Evolutionary conservation across 2,113 vertebrate genomes (phyloP).

Genomic region (Rhinolophus ferrumequinum): DNA sequence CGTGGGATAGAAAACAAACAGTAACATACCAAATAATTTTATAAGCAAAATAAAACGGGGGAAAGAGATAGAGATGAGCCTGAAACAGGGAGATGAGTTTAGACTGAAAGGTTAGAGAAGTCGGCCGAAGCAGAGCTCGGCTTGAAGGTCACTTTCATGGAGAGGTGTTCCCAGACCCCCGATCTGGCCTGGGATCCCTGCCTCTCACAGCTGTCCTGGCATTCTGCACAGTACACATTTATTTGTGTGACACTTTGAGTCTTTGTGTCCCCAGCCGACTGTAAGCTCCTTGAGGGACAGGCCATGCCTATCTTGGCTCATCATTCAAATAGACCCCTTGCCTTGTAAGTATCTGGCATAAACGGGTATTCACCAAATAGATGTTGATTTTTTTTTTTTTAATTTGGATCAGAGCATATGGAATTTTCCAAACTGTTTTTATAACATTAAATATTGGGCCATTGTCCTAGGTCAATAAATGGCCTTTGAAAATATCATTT

Average conservation of each 20-base stretch:
- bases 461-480: not conserved
- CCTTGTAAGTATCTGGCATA: no score
- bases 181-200: rapidly evolving
- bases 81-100: not conserved
- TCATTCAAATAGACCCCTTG: not conserved
- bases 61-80: not conserved
- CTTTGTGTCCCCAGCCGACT: not conserved
- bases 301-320: not conserved
- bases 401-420: not conserved
- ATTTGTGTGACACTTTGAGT: not conserved
- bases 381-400: not conserved
- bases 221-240: rapidly evolving
- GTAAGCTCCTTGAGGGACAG: not conserved
- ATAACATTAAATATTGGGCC: not conserved
- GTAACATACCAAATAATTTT: not conserved
- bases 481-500: not conserved
- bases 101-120: not conserved
- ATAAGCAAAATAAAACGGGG: not conserved
- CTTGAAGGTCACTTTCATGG: rapidly evolving
- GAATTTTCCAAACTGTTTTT: not conserved
- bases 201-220: not conserved
- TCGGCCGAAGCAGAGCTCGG: not conserved
- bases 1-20: not conserved
- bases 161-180: not conserved
- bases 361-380: not conserved